phyloP scores from a whole-genome alignment of 2,797 vertebrate species.

The Chelonia mydas region DNA sequence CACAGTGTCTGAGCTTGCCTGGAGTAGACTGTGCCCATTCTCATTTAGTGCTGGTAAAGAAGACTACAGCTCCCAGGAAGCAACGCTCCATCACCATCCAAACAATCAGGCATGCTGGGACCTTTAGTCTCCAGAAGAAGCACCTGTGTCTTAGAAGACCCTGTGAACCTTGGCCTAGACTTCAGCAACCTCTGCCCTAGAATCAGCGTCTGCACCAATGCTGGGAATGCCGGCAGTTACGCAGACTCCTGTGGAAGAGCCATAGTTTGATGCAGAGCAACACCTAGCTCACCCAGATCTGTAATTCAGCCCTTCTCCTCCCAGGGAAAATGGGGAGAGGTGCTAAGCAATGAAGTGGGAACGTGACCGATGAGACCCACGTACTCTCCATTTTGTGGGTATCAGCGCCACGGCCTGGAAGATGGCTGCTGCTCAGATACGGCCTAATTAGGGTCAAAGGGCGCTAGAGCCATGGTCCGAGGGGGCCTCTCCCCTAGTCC shows the following conservation, averaged over 20 bases:
- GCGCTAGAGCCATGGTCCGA: not conserved
- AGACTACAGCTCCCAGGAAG: not conserved
- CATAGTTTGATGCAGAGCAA: not conserved
- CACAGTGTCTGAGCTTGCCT: not conserved
- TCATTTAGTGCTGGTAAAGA: not conserved
- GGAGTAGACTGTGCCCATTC: not conserved
- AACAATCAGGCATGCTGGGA: fast-evolving
- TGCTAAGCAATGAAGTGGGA: constrained; percentile 83
- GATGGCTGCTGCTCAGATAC: constrained; percentile 41
- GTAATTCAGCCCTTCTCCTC: constrained; percentile 74
- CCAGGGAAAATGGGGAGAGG: constrained; percentile 51
- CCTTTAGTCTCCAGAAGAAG: not conserved
- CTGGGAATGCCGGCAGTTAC: not conserved
- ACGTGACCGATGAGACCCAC: constrained; percentile 66
- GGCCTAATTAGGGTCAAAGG: fast-evolving
- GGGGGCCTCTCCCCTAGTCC: not conserved
- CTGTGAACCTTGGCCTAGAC: fast-evolving
- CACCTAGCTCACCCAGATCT: constrained; percentile 38
- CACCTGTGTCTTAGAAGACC: fast-evolving
- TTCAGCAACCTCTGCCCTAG: not conserved
- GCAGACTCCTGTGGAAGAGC: no score
- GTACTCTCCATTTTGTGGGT: constrained; percentile 65
- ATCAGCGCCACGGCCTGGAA: constrained; percentile 22
- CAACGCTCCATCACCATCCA: not conserved
- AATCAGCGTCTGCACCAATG: not conserved